Evolutionary conservation across 2,888 invertebrate species (phyloP), one percentile per base, ranked within the genome.

Genomic region (Halocaridina rubra): DNA sequence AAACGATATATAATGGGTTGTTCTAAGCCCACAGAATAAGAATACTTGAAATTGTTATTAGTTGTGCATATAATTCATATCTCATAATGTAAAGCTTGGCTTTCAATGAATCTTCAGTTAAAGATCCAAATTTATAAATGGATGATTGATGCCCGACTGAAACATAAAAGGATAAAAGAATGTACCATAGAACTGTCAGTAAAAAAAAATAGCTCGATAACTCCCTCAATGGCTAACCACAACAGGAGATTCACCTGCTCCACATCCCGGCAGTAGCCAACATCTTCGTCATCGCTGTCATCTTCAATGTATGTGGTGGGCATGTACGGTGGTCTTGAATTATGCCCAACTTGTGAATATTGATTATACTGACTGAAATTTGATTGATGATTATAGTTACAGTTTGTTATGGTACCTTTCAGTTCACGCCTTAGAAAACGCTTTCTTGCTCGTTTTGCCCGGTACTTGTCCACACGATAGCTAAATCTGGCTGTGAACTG

Each of bases 401-500:
- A 27, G 32, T 22, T 72, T 22, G 24, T 29, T 19, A 46, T 24
- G 13, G 33, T 29, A 39, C 19, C 46, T 22, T 69, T 59, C 19
- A 78, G 27, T 67, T 87, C 84, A n/a, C 80, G 30, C 27, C 79
- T 59, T n/a, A 87, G 24, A 81, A 81, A 87, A 24, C 61, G 75
- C 27, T 79, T 77, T 22, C 85, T 67, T 27, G 80, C 85, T 4
- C 80, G 69, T 7, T 33, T 59, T 22, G 81, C 82, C 7, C 71
- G 81, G 64, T 61, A 80, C 32, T 76, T 77, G 29, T 82, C 80
- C n/a, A 85, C 27, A 10, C 81, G 85, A 64, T 85, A 85, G 16
- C 71, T 79, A 19, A 85, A 72, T 29, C 87, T 39, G 24, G 87
- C 87, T 46, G 81, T 79, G 33, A 74, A 27, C 67, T 87, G 85